Base-by-base conservation (phyloP, 2,888 invertebrate genomes). In the Clistopyga incitator region DNA sequence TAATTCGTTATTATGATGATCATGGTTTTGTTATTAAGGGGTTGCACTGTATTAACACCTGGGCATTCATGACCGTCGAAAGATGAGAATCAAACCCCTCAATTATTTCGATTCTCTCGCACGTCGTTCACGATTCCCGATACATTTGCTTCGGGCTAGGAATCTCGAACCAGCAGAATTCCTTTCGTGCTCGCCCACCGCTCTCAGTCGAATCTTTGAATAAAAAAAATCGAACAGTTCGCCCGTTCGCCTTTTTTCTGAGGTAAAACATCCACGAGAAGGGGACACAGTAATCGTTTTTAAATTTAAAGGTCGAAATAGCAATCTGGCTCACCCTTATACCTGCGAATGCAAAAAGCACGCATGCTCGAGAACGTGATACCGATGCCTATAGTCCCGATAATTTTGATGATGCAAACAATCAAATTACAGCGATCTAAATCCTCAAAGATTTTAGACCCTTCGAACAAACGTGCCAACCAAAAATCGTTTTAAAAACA, bases 371-470 rank as follows among this genome's bases (percentile, higher is more conserved):
- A 70, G 10, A 38, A 70, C 74, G 64, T n/a, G 70, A 70, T 75
- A 45, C 64, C 64, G 42, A 75, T 70, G 65, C 72, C 50, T 42
- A 59, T 56, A 67, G 70, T 76, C 72, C 68, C 52, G 80, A 80
- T 80, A 45, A 84, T 77, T 67, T 78, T 72, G 72, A 47, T 68
- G 80, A 80, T 80, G 72, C 80, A 84, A 84, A 80, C 74, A 84
- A 84, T 77, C 72, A 84, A 80, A 84, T 84, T 84, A 84, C 78
- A 84, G 80, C 72, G 45, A 78, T 74, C 83, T 68, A 72, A 80
- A 75, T 75, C 50, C 47, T 70, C 64, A 25, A 74, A 70, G 54
- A 81, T 81, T 81, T 42, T 29, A 54, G 78, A 64, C 38, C 64
- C 52, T 20, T 29, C 23, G 42, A n/a, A 13, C 42, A 56, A 71